Conservation (phyloP, 2,797 vertebrate species). For the Spatula versicolor region DNA sequence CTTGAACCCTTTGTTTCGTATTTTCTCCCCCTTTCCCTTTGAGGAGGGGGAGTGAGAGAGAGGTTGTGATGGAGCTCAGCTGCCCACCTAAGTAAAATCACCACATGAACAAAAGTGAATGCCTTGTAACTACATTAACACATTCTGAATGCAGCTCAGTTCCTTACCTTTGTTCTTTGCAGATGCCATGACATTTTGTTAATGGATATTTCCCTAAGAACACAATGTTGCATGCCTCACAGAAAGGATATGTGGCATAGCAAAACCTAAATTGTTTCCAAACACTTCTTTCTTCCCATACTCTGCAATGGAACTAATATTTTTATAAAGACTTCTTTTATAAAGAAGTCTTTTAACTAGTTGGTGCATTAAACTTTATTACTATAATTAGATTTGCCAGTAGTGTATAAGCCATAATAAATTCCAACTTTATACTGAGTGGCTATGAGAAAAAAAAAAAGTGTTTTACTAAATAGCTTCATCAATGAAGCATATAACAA, state of each 20-base stretch:
- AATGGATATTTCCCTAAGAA: neutral
- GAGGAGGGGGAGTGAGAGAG: too few species aligned
- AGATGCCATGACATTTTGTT: neutral
- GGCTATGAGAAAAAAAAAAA: fast-evolving
- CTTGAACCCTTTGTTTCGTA: too few species aligned
- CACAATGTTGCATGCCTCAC: neutral
- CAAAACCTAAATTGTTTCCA: neutral
- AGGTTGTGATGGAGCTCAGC: too few species aligned
- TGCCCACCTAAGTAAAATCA: too few species aligned
- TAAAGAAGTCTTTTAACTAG: neutral
- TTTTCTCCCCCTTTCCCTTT: too few species aligned
- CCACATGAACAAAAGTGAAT: neutral
- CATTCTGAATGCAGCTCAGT: neutral
- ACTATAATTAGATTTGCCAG: neutral
- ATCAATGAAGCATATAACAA: neutral
- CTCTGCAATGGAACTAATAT: neutral
- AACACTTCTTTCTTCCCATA: neutral
- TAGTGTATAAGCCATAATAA: neutral
- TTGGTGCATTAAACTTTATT: neutral
- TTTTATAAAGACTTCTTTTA: neutral
- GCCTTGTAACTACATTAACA: neutral
- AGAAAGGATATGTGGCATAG: neutral
- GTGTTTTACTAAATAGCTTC: neutral
- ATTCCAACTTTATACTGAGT: neutral
- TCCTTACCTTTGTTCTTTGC: neutral